Conservation (phyloP, 1,140 invertebrate genomes). For the Papilio polytes region DNA sequence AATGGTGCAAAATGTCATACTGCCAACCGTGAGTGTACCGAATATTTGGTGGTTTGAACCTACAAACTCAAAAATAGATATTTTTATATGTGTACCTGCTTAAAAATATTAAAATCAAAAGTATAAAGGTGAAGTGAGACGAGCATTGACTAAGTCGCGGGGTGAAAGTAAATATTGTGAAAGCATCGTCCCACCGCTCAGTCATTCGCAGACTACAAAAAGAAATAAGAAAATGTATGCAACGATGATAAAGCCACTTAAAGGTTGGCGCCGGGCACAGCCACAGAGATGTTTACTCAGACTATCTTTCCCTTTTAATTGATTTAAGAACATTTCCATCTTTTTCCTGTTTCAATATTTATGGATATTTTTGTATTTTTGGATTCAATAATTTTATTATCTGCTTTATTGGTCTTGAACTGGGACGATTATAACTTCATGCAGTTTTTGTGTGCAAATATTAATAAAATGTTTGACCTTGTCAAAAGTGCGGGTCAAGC, state of each 20-base stretch:
- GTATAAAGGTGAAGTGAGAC: neutral
- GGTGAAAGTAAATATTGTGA: slow-evolving; percentile 60
- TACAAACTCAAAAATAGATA: too few species aligned
- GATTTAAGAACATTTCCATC: neutral
- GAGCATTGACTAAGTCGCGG: slow-evolving; percentile 43
- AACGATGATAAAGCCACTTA: slow-evolving; percentile 25
- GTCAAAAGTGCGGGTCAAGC: neutral
- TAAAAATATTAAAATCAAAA: neutral
- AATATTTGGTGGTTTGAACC: neutral
- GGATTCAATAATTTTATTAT: neutral
- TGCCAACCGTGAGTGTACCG: neutral
- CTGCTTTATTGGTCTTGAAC: neutral
- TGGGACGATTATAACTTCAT: neutral
- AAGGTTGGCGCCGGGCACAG: neutral
- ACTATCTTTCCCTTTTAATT: neutral
- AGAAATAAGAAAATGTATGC: slow-evolving; percentile 26
- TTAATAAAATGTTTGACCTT: neutral
- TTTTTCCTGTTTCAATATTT: neutral
- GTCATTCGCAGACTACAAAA: neutral
- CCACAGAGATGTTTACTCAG: neutral
- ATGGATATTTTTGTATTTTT: too few species aligned
- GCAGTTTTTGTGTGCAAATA: too few species aligned
- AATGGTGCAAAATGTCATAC: neutral
- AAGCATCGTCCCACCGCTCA: slow-evolving; percentile 43
- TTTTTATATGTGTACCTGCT: too few species aligned